Evolutionary conservation across 2,797 vertebrate species (phyloP), one percentile per base, ranked within the genome.

Genomic region (Melanotaenia parkinsoni): DNA sequence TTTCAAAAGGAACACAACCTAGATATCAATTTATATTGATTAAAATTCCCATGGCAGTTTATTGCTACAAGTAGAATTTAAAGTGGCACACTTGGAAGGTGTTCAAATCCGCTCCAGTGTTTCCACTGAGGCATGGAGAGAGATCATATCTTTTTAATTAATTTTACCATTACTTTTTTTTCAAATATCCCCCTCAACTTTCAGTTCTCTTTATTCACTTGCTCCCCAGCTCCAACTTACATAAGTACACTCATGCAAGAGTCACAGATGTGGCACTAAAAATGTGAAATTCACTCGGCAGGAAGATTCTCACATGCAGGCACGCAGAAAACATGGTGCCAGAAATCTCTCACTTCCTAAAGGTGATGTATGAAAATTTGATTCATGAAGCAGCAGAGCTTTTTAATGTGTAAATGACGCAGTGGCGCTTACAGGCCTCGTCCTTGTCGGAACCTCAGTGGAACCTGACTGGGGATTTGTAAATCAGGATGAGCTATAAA

Each of bases 111-210:
- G 47, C 71, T 65, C 53, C 63, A 66, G 70, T 67, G 28, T 85
- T 83, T 72, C 70, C 72, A 80, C 10, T 24, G 69, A 76, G 70
- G 67, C 78, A 58, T 71, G 70, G 32, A 75, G 68, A 28, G n/a
- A 88, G 87, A 90, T 86, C 71, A 67, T 88, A 88, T 86, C 73
- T 72, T 70, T 86, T 86, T 80, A 88, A 90, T 92, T 87, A 85
- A 88, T 82, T 90, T 79, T 58, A 58, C 78, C 65, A 65, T 45
- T 76, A 61, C 63, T 60, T 66, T 66, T 43, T 35, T 50, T 56
- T 62, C 18, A 6, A n/a, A 50, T 2, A 9, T 20, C 45, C 45
- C 51, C 61, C 62, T 59, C 20, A 82, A 86, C 70, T 80, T 74
- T 67, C 40, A 40, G 58, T 72, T 72, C 63, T 65, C 5, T n/a